Evolutionary conservation across 1,140 invertebrate genomes (phyloP).

Genomic region (Matsumurasca onukii): DNA sequence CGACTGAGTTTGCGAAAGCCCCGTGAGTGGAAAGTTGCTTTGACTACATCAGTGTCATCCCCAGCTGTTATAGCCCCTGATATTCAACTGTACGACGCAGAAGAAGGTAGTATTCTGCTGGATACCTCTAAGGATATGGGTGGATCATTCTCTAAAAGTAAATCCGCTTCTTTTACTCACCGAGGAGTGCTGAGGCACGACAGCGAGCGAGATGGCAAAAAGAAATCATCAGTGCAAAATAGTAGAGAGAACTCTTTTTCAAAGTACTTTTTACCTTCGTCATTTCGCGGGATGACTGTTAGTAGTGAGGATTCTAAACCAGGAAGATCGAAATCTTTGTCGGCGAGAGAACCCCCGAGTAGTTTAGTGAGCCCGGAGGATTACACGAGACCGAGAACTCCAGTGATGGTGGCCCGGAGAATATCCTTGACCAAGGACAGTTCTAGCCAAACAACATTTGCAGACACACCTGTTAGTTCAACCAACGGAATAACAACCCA

Average conservation of each 20-base stretch:
- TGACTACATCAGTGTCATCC: conserved; percentile 20
- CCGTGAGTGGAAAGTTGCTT: conserved; percentile 14
- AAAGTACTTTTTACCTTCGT: no score
- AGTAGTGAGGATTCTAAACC: background rate
- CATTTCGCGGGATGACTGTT: no score
- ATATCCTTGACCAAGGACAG: conserved; percentile 7
- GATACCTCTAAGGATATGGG: background rate
- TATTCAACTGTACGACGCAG: conserved; percentile 19
- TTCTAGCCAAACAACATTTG: background rate
- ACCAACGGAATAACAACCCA: conserved; percentile 2
- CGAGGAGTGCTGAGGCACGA: background rate
- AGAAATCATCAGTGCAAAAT: background rate
- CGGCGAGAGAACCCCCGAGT: background rate
- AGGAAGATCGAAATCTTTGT: conserved; percentile 1
- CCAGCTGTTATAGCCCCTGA: conserved; percentile 1
- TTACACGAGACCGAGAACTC: background rate
- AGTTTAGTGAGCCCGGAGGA: background rate
- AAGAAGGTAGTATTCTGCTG: conserved; percentile 8
- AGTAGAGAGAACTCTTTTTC: no score
- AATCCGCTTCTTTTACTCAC: background rate
- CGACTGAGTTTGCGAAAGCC: conserved; percentile 29
- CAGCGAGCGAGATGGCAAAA: background rate
- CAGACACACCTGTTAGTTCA: background rate
- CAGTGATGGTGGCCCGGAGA: conserved; percentile 12
- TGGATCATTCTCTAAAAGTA: background rate